Evolutionary conservation across 2,113 vertebrate genomes (phyloP), one percentile per base, ranked within the genome.

Genomic region (Cettia cetti): DNA sequence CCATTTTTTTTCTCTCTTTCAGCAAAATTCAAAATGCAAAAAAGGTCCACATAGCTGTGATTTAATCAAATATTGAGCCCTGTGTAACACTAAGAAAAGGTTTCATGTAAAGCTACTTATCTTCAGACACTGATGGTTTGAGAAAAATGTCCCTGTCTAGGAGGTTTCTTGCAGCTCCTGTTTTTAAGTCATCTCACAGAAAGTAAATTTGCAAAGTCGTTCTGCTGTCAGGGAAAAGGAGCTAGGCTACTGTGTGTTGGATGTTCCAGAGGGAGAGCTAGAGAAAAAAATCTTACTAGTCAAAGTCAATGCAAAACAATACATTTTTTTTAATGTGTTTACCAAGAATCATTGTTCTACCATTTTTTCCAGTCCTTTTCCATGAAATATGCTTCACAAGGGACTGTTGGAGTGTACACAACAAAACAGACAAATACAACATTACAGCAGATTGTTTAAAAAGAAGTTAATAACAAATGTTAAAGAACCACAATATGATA

Each of bases 371-470:
- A 40, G 23, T n/a, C 23, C 35, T 72, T 77, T 82, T 69, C 86
- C 64, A 30, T 93, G 54, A 96, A 96, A 89, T 68, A 59, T 2
- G 0, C 53, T 92, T 92, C 86, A 71, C 47, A 63, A 89, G 72
- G 54, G 68, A 89, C 60, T 66, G 27, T 44, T 59, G 52, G n/a
- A 60, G 15, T 82, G 42, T 74, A 61, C 27, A 66, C 47, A 92
- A 63, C 59, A 65, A 90, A 88, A 65, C 2, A 94, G 66, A 74
- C 21, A 83, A 93, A 91, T 13, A 6, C 4, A 66, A 50, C 68
- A 66, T 94, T 86, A 84, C 91, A 54, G 37, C 33, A 86, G 54
- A 89, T 54, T 90, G 47, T 77, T 93, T 86, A 70, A 86, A 93
- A 92, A 68, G 1, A 77, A 89, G 77, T 42, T 20, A 88, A 45